A percentile compares a stretch with the other conserved stretches of the same genome.
Conservation (phyloP, 2,113 vertebrate species). For the Oreochromis spilurus region DNA sequence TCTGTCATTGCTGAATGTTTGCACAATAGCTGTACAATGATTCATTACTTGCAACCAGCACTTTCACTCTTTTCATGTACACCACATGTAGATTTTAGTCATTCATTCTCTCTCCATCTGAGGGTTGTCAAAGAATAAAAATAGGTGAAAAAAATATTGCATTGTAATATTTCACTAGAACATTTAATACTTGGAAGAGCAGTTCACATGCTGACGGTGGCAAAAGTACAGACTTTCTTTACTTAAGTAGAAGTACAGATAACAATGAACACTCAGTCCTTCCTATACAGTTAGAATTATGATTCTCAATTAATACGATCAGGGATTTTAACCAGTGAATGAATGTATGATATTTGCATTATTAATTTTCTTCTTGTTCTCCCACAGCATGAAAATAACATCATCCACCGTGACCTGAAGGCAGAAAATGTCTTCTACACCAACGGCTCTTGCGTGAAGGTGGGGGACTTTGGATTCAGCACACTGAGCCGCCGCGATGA, state of each 20-base stretch:
- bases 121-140: not conserved
- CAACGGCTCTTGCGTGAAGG: conserved; percentile 88
- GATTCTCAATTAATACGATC: not conserved
- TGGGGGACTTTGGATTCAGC: conserved; percentile 98
- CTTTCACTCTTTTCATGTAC: not conserved
- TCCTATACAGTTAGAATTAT: not conserved
- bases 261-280: not conserved
- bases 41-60: not conserved
- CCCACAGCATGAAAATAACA: conserved; percentile 88
- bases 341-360: not conserved
- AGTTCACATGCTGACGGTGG: not conserved
- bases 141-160: not conserved
- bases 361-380: conserved; percentile 11
- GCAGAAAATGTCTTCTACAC: conserved; percentile 95
- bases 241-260: not conserved
- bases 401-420: conserved; percentile 94
- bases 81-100: not conserved
- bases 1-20: not conserved
- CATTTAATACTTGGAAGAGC: not conserved
- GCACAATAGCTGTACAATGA: not conserved
- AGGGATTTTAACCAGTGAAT: not conserved
- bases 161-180: not conserved
- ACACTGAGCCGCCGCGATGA: conserved; percentile 85
- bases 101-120: not conserved
- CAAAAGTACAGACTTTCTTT: not conserved